Evolutionary conservation across 2,797 vertebrate genomes (phyloP).

Genomic region (Schizopygopsis malacanthus): DNA sequence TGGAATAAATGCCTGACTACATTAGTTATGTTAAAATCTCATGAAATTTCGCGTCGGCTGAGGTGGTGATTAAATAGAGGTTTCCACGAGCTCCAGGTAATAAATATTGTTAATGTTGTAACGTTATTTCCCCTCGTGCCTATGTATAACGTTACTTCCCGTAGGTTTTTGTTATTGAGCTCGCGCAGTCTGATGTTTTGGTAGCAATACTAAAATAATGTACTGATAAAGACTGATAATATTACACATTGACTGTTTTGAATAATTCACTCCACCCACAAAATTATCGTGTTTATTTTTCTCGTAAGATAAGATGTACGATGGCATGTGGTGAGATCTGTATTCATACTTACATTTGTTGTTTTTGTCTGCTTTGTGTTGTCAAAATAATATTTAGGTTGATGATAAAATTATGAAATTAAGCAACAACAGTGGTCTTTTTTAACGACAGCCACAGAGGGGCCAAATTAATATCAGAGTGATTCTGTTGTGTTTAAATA

Average conservation of each 20-base stretch:
- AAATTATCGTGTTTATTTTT: neutral
- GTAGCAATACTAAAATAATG: neutral
- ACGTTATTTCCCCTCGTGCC: constrained; percentile 1
- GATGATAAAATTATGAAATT: neutral
- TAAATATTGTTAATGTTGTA: neutral
- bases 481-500: neutral
- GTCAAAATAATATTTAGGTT: neutral
- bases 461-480: neutral
- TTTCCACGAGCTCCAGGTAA: neutral
- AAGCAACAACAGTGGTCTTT: neutral
- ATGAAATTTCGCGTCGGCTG: neutral
- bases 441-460: neutral
- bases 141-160: neutral
- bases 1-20: neutral
- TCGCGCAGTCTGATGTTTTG: neutral
- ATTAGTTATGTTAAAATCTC: neutral
- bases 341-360: neutral
- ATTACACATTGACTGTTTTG: constrained; percentile 11
- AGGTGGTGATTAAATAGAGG: neutral
- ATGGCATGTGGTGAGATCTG: neutral
- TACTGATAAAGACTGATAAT: neutral
- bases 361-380: constrained; percentile 8
- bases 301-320: neutral
- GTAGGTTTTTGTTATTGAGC: neutral
- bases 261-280: constrained; percentile 10